A percentile compares a stretch with the other conserved stretches of the same genome.
phyloP scores from a whole-genome alignment of 2,113 vertebrate genomes.

The Pao palembangensis region DNA sequence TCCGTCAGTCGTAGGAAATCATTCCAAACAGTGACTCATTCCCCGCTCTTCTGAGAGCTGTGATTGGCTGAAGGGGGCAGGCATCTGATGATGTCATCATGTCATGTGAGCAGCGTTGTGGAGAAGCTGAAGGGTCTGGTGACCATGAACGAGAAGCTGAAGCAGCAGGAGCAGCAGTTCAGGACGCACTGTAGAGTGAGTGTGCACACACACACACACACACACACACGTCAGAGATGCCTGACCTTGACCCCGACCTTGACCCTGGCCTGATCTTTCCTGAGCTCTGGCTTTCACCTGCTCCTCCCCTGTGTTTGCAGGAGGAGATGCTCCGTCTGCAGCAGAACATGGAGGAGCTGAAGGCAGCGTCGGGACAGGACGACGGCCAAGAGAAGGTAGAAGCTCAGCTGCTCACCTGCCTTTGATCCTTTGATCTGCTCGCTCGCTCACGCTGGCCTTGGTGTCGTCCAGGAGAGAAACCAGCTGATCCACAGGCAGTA shows the following conservation, averaged over 20 bases:
- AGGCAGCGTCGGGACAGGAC: slow-evolving; percentile 73
- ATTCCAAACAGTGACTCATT: no score
- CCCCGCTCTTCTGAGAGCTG: not conserved
- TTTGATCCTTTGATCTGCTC: not conserved
- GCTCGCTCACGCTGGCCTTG: not conserved
- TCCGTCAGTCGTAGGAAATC: no score
- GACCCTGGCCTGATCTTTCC: no score
- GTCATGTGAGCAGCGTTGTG: slow-evolving; percentile 71
- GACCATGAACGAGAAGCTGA: slow-evolving; percentile 91
- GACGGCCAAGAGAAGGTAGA: slow-evolving; percentile 82
- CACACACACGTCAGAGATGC: no score
- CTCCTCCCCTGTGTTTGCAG: slow-evolving; percentile 57
- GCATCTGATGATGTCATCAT: not conserved
- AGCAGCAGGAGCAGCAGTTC: slow-evolving; percentile 93
- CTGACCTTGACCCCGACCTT: no score
- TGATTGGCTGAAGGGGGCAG: not conserved
- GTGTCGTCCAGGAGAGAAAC: slow-evolving; percentile 78
- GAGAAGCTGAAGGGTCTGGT: slow-evolving; percentile 87
- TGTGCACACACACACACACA: slow-evolving; percentile 1
- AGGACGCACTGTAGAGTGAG: slow-evolving; percentile 91
- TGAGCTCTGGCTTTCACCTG: no score
- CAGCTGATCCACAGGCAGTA: slow-evolving; percentile 85
- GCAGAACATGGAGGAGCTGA: slow-evolving; percentile 83
- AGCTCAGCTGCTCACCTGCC: not conserved
- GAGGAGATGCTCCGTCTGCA: slow-evolving; percentile 93